Percentiles rank a stretch among this genome's conserved stretches.
These are phyloP conservation scores for Glyptemys insculpta DNA, from an alignment of 2,797 vertebrate genomes.

Conservation along the genomic window DNA sequence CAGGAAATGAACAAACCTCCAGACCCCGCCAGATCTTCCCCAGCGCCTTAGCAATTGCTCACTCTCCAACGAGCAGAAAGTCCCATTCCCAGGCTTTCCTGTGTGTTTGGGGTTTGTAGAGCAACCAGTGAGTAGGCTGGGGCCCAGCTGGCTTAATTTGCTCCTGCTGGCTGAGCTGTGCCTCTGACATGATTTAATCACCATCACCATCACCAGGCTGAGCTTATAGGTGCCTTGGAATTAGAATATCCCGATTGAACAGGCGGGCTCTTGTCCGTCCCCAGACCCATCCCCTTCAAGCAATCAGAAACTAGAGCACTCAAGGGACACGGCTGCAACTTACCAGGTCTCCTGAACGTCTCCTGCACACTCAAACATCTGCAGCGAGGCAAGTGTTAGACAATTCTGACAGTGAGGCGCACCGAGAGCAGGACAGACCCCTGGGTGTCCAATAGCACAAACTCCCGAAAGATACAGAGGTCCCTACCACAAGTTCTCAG, in stretches of 20 bases:
- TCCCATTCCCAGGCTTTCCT: neutral
- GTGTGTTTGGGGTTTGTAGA: neutral
- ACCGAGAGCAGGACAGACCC: neutral
- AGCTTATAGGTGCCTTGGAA: neutral
- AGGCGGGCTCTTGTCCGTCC: neutral
- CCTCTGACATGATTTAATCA: neutral
- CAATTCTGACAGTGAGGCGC: neutral
- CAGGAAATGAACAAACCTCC: neutral
- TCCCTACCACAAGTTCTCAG: neutral
- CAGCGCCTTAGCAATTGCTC: neutral
- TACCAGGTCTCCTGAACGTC: neutral
- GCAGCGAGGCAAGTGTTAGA: neutral
- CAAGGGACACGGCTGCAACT: neutral
- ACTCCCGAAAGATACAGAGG: neutral
- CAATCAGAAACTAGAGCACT: neutral
- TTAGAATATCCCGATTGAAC: neutral
- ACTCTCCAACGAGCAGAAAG: neutral
- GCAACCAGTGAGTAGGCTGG: neutral
- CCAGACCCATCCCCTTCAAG: neutral
- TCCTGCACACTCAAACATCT: too few species aligned
- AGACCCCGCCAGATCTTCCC: neutral
- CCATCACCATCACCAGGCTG: neutral
- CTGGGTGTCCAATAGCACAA: neutral
- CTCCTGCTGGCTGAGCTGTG: neutral
- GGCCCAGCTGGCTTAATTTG: constrained; percentile 12